Evolutionary conservation across 2,113 vertebrate species (phyloP).

Genomic region (Neofelis nebulosa): DNA sequence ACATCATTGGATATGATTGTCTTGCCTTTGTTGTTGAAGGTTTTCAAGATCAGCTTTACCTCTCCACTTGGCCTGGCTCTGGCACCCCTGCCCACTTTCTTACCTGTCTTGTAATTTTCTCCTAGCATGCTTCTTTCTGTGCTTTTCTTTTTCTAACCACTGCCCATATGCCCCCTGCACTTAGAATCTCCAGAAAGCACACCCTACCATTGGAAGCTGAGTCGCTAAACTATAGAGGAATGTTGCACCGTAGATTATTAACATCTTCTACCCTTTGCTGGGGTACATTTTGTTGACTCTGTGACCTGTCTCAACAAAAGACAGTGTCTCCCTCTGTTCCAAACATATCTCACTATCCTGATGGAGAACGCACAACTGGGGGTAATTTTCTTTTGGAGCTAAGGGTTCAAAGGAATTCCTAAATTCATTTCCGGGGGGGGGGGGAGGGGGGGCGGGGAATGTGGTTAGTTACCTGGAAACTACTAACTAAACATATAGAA

Average conservation of each 20-base stretch:
- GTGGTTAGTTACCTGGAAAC: constrained; percentile 36
- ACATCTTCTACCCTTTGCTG: neutral
- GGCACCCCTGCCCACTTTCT: neutral
- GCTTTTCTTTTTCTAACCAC: neutral
- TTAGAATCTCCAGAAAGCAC: neutral
- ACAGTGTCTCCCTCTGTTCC: neutral
- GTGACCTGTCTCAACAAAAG: neutral
- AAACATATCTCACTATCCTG: neutral
- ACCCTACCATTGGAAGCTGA: neutral
- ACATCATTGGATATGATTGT: neutral
- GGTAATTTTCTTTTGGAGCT: neutral
- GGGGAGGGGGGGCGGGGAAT: neutral
- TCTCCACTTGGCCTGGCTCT: neutral
- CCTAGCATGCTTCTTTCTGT: neutral
- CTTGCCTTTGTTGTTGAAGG: neutral
- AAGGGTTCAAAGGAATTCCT: constrained; percentile 50
- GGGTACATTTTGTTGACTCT: neutral
- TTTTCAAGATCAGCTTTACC: neutral
- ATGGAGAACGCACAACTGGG: neutral
- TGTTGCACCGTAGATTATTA: neutral
- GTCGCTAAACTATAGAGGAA: neutral
- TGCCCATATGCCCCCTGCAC: neutral
- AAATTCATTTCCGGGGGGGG: neutral
- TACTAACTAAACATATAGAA: constrained; percentile 19
- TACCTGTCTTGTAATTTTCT: neutral